phyloP scores from a whole-genome alignment of 2,113 vertebrate genomes.

The Cynopterus brachyotis region DNA sequence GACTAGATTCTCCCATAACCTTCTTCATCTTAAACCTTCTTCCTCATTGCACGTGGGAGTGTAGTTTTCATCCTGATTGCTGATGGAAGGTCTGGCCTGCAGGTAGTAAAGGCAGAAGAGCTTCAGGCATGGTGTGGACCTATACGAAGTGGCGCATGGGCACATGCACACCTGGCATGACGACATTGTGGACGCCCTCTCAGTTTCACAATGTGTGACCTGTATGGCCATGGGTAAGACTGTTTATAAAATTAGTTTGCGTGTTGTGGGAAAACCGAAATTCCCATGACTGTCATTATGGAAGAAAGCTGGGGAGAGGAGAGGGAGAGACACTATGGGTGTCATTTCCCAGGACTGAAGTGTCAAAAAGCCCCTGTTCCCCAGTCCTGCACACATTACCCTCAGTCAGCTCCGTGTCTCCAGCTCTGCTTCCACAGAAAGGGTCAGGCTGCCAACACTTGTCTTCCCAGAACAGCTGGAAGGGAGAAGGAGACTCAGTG shows the following conservation, averaged over 20 bases:
- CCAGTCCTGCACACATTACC: accelerated
- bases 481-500: background rate
- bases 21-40: background rate
- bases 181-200: background rate
- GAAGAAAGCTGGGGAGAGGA: background rate
- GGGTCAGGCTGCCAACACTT: background rate
- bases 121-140: background rate
- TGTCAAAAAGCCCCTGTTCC: background rate
- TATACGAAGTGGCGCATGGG: background rate
- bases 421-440: background rate
- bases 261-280: background rate
- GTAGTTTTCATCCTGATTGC: background rate
- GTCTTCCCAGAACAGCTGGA: background rate
- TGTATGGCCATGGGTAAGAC: background rate
- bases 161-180: background rate
- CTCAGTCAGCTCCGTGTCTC: background rate
- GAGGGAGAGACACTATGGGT: background rate
- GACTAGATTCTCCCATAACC: background rate
- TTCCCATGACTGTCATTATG: background rate
- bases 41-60: background rate
- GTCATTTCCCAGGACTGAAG: background rate
- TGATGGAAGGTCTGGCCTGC: background rate
- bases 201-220: background rate
- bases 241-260: background rate
- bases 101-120: background rate